A percentile compares a stretch with the other conserved stretches of the same genome.
Conservation (phyloP, 2,888 invertebrate genomes). For the Drosophila colorata region DNA sequence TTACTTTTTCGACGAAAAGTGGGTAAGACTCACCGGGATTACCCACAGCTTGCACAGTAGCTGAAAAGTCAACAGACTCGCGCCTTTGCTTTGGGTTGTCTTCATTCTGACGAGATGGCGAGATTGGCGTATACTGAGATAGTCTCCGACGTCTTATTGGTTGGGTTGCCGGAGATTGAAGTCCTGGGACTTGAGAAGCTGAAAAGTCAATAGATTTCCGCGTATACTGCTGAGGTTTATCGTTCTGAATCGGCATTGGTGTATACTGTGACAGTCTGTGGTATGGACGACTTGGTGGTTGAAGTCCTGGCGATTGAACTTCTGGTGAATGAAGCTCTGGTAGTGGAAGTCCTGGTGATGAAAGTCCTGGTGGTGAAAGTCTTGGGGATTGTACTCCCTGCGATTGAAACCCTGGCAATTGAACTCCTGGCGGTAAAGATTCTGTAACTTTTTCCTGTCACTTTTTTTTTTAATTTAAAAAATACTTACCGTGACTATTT, state of each 20-base stretch:
- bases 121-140: background rate
- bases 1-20: too few relatives aligned
- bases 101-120: background rate
- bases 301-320: background rate
- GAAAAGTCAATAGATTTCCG: background rate
- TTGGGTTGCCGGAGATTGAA: background rate
- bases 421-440: too few relatives aligned
- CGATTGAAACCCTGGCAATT: too few relatives aligned
- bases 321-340: background rate
- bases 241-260: too few relatives aligned
- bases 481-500: background rate
- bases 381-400: too few relatives aligned
- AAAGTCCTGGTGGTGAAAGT: too few relatives aligned
- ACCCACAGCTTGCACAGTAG: background rate
- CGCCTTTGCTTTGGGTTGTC: background rate
- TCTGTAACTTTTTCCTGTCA: too few relatives aligned
- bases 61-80: background rate
- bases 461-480: too few relatives aligned
- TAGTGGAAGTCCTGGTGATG: too few relatives aligned
- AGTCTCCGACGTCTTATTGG: background rate
- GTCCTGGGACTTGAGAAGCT: background rate
- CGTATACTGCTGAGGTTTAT: background rate
- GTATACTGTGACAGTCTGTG: background rate
- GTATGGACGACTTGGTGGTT: background rate
- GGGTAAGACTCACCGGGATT: background rate